A percentile compares a stretch with the other conserved stretches of the same genome.
Evolutionary conservation across 2,888 invertebrate genomes (phyloP).

Genomic region (Agrochola circellaris): DNA sequence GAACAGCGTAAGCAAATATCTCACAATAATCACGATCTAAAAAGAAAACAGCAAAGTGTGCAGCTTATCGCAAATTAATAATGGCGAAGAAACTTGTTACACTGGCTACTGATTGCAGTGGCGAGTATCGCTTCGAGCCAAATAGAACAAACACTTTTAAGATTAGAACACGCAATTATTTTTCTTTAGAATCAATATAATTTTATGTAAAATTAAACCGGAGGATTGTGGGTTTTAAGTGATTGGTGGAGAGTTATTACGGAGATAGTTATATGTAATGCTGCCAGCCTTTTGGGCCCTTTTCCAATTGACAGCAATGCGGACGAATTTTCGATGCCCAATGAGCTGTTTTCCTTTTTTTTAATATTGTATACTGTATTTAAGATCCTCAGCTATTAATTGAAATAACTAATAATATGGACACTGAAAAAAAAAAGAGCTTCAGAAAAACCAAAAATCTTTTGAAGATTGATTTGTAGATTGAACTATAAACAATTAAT

Average conservation of each 20-base stretch:
- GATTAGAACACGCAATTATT: conserved; percentile 50
- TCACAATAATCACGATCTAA: conserved; percentile 45
- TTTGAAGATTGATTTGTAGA: neutral
- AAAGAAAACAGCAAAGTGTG: conserved; percentile 48
- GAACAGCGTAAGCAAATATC: conserved; percentile 54
- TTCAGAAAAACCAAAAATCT: neutral
- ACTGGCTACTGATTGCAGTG: conserved; percentile 55
- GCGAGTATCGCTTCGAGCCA: conserved; percentile 56
- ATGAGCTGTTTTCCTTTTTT: neutral
- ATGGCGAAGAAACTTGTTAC: conserved; percentile 54
- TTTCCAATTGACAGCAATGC: too few species aligned
- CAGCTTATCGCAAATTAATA: conserved; percentile 62
- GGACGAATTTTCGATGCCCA: neutral
- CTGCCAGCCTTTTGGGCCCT: neutral
- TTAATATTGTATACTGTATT: neutral
- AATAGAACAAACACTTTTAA: conserved; percentile 55
- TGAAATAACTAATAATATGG: neutral
- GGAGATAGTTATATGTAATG: neutral
- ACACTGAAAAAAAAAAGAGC: neutral
- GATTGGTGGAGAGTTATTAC: neutral
- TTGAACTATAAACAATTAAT: neutral
- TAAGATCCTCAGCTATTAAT: too few species aligned
- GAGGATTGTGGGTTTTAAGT: neutral
- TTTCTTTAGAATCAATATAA: conserved; percentile 37
- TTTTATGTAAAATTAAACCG: neutral